Conservation (phyloP, 2,888 invertebrate species). For the Mesorhabditis spiculigera region DNA sequence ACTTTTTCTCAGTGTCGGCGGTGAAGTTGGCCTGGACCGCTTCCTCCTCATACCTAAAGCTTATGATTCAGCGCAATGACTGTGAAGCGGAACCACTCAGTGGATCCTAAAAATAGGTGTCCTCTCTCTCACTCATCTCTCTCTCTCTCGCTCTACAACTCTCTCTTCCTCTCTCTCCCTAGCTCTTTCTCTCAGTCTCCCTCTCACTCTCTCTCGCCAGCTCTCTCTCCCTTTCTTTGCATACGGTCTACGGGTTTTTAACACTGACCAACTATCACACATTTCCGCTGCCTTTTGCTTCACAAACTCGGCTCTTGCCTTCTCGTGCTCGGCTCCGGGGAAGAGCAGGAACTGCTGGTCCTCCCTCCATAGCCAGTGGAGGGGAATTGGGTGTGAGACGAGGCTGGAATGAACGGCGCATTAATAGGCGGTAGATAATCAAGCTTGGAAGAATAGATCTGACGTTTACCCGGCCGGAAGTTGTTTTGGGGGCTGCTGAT, state of each 20-base stretch:
- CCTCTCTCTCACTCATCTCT: too few relatives aligned
- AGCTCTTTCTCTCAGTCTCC: too few relatives aligned
- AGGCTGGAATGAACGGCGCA: slow-evolving; percentile 31
- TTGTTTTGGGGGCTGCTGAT: slow-evolving; percentile 23
- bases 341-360: slow-evolving; percentile 42
- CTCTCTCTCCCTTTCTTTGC: too few relatives aligned
- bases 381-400: slow-evolving; percentile 53
- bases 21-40: slow-evolving; percentile 56
- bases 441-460: background rate
- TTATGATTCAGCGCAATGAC: too few relatives aligned
- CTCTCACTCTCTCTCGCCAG: too few relatives aligned
- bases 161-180: too few relatives aligned
- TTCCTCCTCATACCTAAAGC: slow-evolving; percentile 39
- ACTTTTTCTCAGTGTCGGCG: slow-evolving; percentile 51
- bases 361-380: slow-evolving; percentile 56
- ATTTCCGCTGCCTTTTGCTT: slow-evolving; percentile 46
- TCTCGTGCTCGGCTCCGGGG: slow-evolving; percentile 35
- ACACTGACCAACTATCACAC: slow-evolving; percentile 55
- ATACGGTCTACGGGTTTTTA: too few relatives aligned
- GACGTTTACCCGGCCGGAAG: slow-evolving; percentile 8
- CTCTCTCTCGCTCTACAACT: too few relatives aligned
- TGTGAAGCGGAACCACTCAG: too few relatives aligned
- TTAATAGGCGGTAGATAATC: background rate
- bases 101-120: too few relatives aligned
- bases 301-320: slow-evolving; percentile 35